Base-by-base conservation (phyloP, 2,113 vertebrate genomes). In the Perca fluviatilis region DNA sequence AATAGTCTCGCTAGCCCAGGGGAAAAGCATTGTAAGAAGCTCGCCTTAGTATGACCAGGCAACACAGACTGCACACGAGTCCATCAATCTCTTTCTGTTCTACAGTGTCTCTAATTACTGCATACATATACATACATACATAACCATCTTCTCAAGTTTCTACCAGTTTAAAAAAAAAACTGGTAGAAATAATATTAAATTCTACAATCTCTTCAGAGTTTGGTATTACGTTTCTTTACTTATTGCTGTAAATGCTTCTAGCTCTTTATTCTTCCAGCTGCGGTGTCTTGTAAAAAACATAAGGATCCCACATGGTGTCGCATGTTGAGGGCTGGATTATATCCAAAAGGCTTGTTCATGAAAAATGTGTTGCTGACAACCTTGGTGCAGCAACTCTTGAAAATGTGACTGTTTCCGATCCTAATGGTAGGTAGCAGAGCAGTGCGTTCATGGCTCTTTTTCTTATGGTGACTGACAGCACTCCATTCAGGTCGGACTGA, bases 331-430 rank as follows among this genome's bases (percentile, higher is more conserved):
- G 61, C 83, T 96, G 95, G 95, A 96, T 95, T 95, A 95, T 91
- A 94, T 97, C 91, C 97, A 97, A 74, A 96, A 96, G 91, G 95
- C 95, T 95, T 94, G 64, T 96, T 95, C 88, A 95, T 97, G 95
- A 97, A 96, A 95, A 97, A 97, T 91, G 96, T 96, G 94, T 95
- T 97, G 77, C 93, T 98, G 96, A 97, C 98, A 95, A 95, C 95
- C 82, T 93, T 95, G 94, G 95, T 95, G 95, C 82, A 87, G 88
- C 69, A 87, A 83, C 58, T 86, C 83, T 85, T 68, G 54, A 79
- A 89, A 88, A 90, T 81, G 53, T 58, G 70, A 73, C 72, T 74
- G 83, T 85, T 89, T 80, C 74, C 14, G 6, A 74, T 85, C 81
- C 61, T 86, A 68, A 88, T 86, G 88, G 90, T 74, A 89, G 83